Evolutionary conservation across 2,797 vertebrate species (phyloP), one percentile per base, ranked within the genome.

Genomic region (Buceros bicornis): DNA sequence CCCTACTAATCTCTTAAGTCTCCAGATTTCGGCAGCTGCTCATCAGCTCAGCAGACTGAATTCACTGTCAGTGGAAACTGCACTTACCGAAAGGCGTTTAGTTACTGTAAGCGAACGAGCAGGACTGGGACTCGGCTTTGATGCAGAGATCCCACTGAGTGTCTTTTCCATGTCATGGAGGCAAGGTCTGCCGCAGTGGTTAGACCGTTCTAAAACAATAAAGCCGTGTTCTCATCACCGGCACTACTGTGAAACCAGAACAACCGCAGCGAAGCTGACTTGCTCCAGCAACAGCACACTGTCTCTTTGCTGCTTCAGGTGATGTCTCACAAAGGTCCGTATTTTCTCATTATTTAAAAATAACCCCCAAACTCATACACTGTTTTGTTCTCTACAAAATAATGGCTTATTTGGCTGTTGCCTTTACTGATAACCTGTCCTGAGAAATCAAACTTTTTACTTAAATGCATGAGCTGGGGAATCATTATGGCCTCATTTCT

Each of bases 41-140:
- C 66, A 76, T 72, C 72, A 93, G 58, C 43, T 50, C 77, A 84
- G 70, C 56, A 90, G 74, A 71, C 48, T 74, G 80, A 89, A 73
- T 80, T 76, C 84, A 47, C 61, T 70, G 9, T 60, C 77, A 43
- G 16, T 42, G 58, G 50, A 79, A 91, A 83, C 28, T 37, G 42
- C 31, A n/a, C 33, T 61, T 67, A 33, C 51, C 82, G 56, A 71
- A 81, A 92, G 60, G 42, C 53, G 43, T 88, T 79, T 93, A 50
- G 66, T 93, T 82, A 56, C 64, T 60, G 73, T 87, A 94, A 90
- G 90, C 67, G 79, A 90, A 77, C 35, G 76, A 88, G 82, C 11
- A 81, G 78, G 45, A 26, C 0, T 87, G 33, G 11, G 64, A 76
- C 20, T 66, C 45, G 13, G 43, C 40, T 79, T 89, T 82, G 61